These are phyloP conservation scores for Rhinopomastus cyanomelas DNA, from an alignment of 2,113 vertebrate species.

Conservation along the genomic window DNA sequence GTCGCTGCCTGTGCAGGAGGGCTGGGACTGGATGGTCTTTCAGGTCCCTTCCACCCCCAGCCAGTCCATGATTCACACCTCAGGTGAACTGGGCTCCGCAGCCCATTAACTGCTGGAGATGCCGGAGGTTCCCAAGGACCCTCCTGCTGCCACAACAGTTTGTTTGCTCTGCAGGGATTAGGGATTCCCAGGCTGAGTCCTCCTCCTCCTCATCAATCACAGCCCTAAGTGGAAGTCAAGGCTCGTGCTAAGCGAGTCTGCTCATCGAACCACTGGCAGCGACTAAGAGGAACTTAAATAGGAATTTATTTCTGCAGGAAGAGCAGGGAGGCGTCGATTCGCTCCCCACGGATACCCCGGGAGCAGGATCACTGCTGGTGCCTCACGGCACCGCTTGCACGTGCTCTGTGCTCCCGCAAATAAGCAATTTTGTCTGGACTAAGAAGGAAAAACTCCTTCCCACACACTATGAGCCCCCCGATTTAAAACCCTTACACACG, in stretches of 20 bases:
- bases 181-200: background rate
- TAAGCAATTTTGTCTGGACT: background rate
- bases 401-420: background rate
- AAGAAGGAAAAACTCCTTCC: background rate
- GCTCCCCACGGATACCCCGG: background rate
- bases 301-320: background rate
- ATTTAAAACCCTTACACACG: too few species aligned
- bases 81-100: background rate
- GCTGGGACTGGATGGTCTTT: too few species aligned
- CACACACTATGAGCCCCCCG: background rate
- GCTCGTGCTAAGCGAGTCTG: background rate
- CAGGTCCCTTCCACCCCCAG: too few species aligned
- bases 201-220: background rate
- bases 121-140: rapidly evolving
- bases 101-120: background rate
- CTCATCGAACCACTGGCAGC: background rate
- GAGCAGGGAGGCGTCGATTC: background rate
- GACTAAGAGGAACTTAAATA: background rate
- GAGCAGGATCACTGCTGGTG: background rate
- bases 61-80: too few species aligned
- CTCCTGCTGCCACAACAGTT: background rate
- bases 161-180: background rate
- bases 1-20: too few species aligned
- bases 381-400: background rate
- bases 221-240: background rate